Conservation (phyloP, 2,888 invertebrate species). For the Agonopterix heracliana region DNA sequence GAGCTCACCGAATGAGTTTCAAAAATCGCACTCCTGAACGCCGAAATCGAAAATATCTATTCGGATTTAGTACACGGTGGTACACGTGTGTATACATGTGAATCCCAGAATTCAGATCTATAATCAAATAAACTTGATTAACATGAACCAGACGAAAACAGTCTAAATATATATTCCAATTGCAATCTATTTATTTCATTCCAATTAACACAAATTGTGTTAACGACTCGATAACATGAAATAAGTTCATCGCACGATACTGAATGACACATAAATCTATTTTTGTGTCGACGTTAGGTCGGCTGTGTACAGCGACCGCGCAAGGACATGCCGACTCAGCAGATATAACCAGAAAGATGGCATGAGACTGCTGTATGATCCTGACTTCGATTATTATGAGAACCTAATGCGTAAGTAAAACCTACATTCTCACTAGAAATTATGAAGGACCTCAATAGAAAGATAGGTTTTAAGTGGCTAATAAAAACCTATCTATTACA, state of each 20-base stretch:
- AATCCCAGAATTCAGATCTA: too few species aligned
- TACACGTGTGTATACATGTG: too few species aligned
- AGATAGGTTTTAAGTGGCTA: not conserved
- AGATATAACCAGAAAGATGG: conserved; percentile 92
- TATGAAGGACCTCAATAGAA: not conserved
- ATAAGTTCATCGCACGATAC: conserved; percentile 33
- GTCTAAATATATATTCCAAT: too few species aligned
- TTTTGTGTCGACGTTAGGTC: conserved; percentile 68
- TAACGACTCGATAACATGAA: conserved; percentile 11
- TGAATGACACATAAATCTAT: conserved; percentile 18
- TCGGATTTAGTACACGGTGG: too few species aligned
- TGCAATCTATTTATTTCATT: not conserved
- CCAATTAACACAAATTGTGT: conserved; percentile 12
- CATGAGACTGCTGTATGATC: conserved; percentile 91
- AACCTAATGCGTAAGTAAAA: conserved; percentile 90
- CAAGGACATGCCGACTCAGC: conserved; percentile 88
- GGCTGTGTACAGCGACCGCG: conserved; percentile 91
- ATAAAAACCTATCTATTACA: not conserved
- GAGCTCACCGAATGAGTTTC: too few species aligned
- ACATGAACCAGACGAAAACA: too few species aligned
- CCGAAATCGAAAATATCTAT: too few species aligned
- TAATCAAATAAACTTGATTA: too few species aligned
- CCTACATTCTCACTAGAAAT: not conserved
- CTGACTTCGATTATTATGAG: conserved; percentile 95
- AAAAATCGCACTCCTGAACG: too few species aligned